phyloP scores from a whole-genome alignment of 2,888 invertebrate genomes.

The Coleophora deauratella region DNA sequence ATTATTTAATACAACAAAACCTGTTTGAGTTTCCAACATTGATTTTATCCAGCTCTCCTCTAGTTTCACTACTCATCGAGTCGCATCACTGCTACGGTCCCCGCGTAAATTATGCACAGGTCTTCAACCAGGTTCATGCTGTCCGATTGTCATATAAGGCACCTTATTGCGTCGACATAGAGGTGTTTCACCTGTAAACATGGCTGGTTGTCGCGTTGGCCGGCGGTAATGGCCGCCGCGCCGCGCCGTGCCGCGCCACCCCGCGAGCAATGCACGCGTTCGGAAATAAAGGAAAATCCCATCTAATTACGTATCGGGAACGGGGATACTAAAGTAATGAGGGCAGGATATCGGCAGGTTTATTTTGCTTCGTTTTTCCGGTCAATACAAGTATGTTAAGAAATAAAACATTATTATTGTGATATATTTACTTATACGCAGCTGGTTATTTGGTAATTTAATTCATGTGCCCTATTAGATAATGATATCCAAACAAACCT shows the following conservation, averaged over 20 bases:
- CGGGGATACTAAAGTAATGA: constrained; percentile 33
- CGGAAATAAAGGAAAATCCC: constrained; percentile 52
- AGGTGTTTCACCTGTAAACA: constrained; percentile 14
- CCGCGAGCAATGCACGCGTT: constrained; percentile 49
- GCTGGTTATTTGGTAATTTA: too few relatives aligned
- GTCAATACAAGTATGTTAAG: too few relatives aligned
- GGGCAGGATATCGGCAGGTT: constrained; percentile 21
- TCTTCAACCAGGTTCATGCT: constrained; percentile 20
- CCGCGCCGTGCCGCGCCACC: constrained; percentile 28
- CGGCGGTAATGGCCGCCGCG: constrained; percentile 60
- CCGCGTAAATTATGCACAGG: constrained; percentile 70
- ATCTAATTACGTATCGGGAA: constrained; percentile 48
- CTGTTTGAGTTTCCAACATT: too few relatives aligned
- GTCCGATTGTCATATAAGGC: constrained; percentile 16
- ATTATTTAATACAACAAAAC: too few relatives aligned
- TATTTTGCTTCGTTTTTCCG: neutral
- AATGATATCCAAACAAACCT: too few relatives aligned
- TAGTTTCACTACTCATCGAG: too few relatives aligned
- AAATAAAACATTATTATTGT: too few relatives aligned
- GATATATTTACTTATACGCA: too few relatives aligned
- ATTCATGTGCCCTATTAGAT: too few relatives aligned
- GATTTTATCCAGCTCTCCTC: too few relatives aligned
- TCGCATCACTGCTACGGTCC: constrained; percentile 47
- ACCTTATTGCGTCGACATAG: constrained; percentile 23
- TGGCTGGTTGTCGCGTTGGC: constrained; percentile 37